These are phyloP conservation scores for Cosmia trapezina DNA, from an alignment of 2,888 invertebrate species.

Conservation along the genomic window DNA sequence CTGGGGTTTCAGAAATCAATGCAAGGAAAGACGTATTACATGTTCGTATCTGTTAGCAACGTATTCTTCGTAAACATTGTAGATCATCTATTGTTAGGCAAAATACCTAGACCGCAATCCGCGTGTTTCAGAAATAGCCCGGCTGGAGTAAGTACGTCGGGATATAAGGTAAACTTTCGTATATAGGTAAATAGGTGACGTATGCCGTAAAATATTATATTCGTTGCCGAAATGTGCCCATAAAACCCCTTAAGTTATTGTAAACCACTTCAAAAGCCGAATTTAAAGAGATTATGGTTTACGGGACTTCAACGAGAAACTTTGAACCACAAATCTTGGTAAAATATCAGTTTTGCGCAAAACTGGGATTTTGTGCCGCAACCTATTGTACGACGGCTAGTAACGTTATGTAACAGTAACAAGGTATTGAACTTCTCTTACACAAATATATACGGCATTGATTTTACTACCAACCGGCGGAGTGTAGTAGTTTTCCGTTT, in stretches of 20 bases:
- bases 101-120: slow-evolving; percentile 77
- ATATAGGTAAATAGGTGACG: slow-evolving; percentile 68
- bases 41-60: slow-evolving; percentile 53
- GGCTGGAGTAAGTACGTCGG: slow-evolving; percentile 73
- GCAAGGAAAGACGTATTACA: slow-evolving; percentile 14
- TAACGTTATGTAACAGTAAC: slow-evolving; percentile 46
- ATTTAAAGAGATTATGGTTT: slow-evolving; percentile 55
- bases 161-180: slow-evolving; percentile 71
- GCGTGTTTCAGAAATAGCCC: slow-evolving; percentile 80
- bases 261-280: slow-evolving; percentile 59
- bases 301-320: slow-evolving; percentile 51
- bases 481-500: slow-evolving; percentile 15
- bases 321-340: slow-evolving; percentile 54
- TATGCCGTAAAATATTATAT: slow-evolving; percentile 65
- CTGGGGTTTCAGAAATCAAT: slow-evolving; percentile 26
- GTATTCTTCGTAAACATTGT: slow-evolving; percentile 65
- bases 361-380: slow-evolving; percentile 30
- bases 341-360: slow-evolving; percentile 46
- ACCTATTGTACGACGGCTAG: slow-evolving; percentile 43
- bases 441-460: slow-evolving; percentile 37
- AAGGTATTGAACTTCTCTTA: slow-evolving; percentile 49
- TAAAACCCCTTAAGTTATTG: slow-evolving; percentile 72
- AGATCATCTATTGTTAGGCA: slow-evolving; percentile 79
- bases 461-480: slow-evolving; percentile 36
- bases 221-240: slow-evolving; percentile 73